Percentiles rank a stretch among this genome's conserved stretches.
These are phyloP conservation scores for Magallana nippona DNA, from an alignment of 2,888 invertebrate genomes.

Conservation along the genomic window DNA sequence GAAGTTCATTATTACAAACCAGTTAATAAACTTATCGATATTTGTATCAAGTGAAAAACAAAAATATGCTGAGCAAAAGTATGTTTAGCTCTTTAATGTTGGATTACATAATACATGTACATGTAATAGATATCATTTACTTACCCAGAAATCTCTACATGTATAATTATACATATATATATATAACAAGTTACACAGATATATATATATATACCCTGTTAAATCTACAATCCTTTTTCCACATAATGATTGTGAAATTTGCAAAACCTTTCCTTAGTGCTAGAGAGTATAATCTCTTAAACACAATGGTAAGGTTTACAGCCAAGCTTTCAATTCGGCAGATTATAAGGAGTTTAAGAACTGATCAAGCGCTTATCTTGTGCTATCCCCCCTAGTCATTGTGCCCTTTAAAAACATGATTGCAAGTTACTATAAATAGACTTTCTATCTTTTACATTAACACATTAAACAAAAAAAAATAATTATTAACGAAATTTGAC, in stretches of 20 bases:
- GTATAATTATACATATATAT: neutral
- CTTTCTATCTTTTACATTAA: neutral
- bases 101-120: neutral
- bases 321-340: neutral
- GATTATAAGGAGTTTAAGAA: neutral
- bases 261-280: slow-evolving; percentile 5
- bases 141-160: neutral
- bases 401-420: neutral
- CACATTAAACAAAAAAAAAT: neutral
- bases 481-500: neutral
- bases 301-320: neutral
- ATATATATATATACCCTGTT: neutral
- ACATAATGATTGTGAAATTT: neutral
- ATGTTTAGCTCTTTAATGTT: neutral
- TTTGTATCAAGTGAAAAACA: no score
- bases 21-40: no score
- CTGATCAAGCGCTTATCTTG: neutral
- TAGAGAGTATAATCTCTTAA: neutral
- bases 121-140: neutral
- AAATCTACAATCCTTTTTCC: slow-evolving; percentile 21
- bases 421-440: neutral
- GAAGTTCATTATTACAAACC: no score
- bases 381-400: neutral
- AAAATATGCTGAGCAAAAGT: neutral
- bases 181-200: neutral